Evolutionary conservation across 2,113 vertebrate species (phyloP).

Genomic region (Tympanuchus pallidicinctus): DNA sequence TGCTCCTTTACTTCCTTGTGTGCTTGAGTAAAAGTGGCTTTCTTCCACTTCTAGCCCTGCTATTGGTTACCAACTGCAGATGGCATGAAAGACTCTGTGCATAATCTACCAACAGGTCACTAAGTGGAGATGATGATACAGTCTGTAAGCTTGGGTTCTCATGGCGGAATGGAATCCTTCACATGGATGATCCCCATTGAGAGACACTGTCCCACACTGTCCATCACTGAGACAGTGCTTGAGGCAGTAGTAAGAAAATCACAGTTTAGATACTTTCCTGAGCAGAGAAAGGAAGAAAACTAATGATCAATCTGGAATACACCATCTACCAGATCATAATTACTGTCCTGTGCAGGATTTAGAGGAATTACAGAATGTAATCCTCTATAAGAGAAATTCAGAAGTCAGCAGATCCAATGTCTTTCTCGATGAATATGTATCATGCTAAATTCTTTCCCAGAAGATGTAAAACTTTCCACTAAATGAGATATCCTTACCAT

Average conservation of each 20-base stretch:
- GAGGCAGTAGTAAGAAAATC: neutral
- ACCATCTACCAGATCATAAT: neutral
- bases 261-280: neutral
- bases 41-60: fast-evolving
- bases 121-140: neutral
- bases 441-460: neutral
- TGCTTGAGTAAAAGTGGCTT: neutral
- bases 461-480: neutral
- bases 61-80: neutral
- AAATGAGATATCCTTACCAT: neutral
- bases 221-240: neutral
- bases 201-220: fast-evolving
- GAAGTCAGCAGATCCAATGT: neutral
- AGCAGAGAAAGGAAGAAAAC: neutral
- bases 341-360: neutral
- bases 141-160: neutral
- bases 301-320: neutral
- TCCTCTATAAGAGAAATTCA: neutral
- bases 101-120: neutral
- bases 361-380: neutral
- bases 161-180: fast-evolving
- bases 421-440: neutral
- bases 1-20: neutral
- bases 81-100: neutral
- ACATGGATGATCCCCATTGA: neutral